These are phyloP conservation scores for Magallana angulata DNA, from an alignment of 1,140 invertebrate genomes.

Conservation along the genomic window DNA sequence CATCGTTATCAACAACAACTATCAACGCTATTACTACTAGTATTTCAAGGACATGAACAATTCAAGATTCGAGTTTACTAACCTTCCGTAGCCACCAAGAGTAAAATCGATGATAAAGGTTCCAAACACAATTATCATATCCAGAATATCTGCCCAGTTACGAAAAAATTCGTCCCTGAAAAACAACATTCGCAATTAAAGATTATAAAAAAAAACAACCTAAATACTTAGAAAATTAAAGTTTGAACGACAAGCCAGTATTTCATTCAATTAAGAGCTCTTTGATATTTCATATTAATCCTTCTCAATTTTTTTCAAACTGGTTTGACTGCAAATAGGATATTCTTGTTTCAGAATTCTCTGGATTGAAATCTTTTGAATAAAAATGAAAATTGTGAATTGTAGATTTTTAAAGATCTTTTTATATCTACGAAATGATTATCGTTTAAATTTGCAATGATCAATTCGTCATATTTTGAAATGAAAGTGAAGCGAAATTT, in stretches of 20 bases:
- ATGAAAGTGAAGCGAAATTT: too few species aligned
- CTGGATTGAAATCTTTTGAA: too few species aligned
- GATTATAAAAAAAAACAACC: constrained; percentile 18
- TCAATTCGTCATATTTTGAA: too few species aligned
- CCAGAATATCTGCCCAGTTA: constrained; percentile 59
- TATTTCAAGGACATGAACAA: neutral
- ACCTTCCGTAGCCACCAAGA: constrained; percentile 67
- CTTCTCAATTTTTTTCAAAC: too few species aligned
- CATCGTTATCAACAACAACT: neutral
- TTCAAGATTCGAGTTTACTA: neutral
- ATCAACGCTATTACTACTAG: neutral
- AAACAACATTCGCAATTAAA: neutral
- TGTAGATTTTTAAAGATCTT: too few species aligned
- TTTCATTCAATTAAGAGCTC: neutral
- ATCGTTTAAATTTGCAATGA: too few species aligned
- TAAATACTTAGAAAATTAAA: neutral
- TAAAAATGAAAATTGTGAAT: too few species aligned
- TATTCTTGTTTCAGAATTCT: too few species aligned
- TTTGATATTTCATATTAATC: too few species aligned
- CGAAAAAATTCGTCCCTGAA: constrained; percentile 64
- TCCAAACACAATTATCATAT: constrained; percentile 63
- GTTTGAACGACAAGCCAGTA: neutral
- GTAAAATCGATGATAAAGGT: constrained; percentile 79
- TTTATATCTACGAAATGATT: too few species aligned
- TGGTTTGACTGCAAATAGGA: too few species aligned